Evolutionary conservation across 1,140 invertebrate species (phyloP).

Genomic region (Nebria ingens): DNA sequence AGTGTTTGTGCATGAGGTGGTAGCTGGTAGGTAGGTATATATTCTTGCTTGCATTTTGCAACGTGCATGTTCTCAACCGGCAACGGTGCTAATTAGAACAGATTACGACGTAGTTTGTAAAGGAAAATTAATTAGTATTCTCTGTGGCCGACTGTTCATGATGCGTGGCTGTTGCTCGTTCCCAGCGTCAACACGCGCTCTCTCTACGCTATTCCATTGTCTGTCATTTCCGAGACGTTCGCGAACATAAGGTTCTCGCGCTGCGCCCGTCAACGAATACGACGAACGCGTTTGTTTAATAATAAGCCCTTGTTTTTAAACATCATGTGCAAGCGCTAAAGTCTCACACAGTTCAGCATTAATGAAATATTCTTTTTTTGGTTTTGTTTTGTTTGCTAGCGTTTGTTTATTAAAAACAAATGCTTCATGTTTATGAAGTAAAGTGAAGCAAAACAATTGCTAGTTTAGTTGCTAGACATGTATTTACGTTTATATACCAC

Average conservation of each 20-base stretch:
- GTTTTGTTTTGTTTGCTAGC: conserved; percentile 7
- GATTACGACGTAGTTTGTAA: neutral
- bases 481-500: no score
- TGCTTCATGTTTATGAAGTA: no score
- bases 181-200: neutral
- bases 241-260: no score
- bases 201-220: neutral
- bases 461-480: no score
- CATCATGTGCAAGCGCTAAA: neutral
- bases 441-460: no score
- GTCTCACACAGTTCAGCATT: no score
- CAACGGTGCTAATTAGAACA: neutral
- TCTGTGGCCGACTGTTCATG: neutral
- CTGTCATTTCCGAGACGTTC: no score
- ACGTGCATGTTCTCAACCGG: neutral
- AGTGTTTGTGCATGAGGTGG: no score
- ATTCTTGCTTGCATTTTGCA: no score
- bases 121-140: neutral
- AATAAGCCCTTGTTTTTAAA: neutral
- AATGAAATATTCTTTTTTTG: neutral
- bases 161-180: neutral
- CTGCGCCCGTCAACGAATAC: neutral
- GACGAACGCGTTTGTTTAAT: neutral
- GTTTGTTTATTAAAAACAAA: neutral
- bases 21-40: no score